Evolutionary conservation across 2,888 invertebrate genomes (phyloP).

Genomic region (Eubasilissa splendida): DNA sequence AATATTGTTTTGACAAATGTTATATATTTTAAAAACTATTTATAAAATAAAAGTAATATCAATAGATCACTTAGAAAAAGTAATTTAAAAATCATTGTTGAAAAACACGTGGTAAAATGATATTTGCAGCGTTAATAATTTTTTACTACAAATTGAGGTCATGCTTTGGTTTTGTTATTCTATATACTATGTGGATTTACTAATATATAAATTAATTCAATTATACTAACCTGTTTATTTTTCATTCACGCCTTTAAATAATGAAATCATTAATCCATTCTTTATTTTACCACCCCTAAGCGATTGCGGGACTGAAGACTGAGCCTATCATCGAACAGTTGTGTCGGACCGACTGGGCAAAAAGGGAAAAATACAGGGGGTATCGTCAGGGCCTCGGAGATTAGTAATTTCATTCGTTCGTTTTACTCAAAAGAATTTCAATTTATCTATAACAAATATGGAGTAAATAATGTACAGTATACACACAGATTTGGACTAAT

Average conservation of each 20-base stretch:
- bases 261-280: not conserved
- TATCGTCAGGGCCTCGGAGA: no score
- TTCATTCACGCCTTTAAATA: not conserved
- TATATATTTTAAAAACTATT: no score
- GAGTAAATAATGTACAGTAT: slow-evolving; percentile 34
- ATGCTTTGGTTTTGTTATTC: slow-evolving; percentile 53
- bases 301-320: no score
- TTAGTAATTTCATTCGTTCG: not conserved
- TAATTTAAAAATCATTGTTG: no score
- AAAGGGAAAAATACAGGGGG: no score
- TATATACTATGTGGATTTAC: slow-evolving; percentile 44
- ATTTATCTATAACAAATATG: slow-evolving; percentile 29
- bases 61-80: no score
- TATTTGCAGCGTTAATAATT: not conserved
- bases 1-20: no score
- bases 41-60: no score
- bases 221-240: slow-evolving; percentile 20
- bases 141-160: slow-evolving; percentile 54
- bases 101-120: no score
- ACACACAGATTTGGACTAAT: slow-evolving; percentile 33
- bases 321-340: no score
- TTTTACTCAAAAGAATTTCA: not conserved
- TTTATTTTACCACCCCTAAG: no score
- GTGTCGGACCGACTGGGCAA: no score
- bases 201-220: slow-evolving; percentile 35